These are phyloP conservation scores for Coelopa frigida DNA, from an alignment of 1,140 invertebrate genomes.

Conservation along the genomic window DNA sequence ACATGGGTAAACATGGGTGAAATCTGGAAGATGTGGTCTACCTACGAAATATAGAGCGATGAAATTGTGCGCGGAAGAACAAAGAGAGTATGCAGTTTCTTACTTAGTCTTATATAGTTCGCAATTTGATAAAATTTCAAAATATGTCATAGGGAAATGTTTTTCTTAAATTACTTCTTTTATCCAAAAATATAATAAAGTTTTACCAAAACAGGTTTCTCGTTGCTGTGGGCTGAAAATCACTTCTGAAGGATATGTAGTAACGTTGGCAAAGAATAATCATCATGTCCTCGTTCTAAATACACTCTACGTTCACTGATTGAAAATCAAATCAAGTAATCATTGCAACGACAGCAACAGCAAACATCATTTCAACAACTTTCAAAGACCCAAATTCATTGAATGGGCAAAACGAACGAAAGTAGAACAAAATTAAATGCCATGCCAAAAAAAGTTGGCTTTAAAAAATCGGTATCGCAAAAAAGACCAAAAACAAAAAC, in stretches of 20 bases:
- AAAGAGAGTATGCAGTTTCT: too few relatives aligned
- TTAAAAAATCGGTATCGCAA: neutral
- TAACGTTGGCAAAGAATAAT: conserved; percentile 96
- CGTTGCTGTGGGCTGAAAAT: conserved; percentile 96
- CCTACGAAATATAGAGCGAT: too few relatives aligned
- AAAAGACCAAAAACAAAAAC: too few relatives aligned
- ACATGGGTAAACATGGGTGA: too few relatives aligned
- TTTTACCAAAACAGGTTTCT: conserved; percentile 89
- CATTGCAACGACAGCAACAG: conserved; percentile 33
- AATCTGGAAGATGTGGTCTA: too few relatives aligned
- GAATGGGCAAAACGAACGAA: conserved; percentile 1
- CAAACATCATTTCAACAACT: conserved; percentile 15
- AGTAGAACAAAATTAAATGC: neutral
- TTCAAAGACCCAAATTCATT: neutral
- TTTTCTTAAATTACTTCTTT: too few relatives aligned
- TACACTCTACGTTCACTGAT: conserved; percentile 86
- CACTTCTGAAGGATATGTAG: conserved; percentile 91
- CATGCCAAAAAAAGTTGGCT: conserved; percentile 3
- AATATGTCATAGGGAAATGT: too few relatives aligned
- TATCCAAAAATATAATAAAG: too few relatives aligned
- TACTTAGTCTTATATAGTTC: too few relatives aligned
- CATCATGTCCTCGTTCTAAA: conserved; percentile 95
- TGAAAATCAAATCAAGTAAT: conserved; percentile 38
- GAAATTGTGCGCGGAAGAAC: too few relatives aligned
- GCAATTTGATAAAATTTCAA: too few relatives aligned